Evolutionary conservation across 1,140 invertebrate species (phyloP).

Genomic region (Pemphigus obesinymphae): DNA sequence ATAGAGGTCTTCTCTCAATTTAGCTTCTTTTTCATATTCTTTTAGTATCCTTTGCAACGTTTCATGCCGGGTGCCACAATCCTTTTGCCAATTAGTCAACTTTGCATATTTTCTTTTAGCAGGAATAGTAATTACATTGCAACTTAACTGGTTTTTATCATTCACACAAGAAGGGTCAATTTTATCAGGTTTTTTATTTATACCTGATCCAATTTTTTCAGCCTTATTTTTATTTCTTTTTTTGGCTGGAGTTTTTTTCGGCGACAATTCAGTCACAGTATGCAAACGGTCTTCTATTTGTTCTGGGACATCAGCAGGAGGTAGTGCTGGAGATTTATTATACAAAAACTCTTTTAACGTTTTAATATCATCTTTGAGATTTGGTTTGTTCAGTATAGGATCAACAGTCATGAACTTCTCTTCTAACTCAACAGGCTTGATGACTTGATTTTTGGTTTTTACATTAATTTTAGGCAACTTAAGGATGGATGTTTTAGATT

Average conservation of each 20-base stretch:
- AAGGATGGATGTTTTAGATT: slow-evolving; percentile 42
- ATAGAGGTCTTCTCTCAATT: slow-evolving; percentile 50
- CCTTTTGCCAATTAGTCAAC: slow-evolving; percentile 46
- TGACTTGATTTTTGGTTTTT: slow-evolving; percentile 22
- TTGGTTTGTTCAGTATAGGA: background rate
- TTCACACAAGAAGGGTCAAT: background rate
- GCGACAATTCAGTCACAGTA: background rate
- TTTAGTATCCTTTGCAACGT: slow-evolving; percentile 47
- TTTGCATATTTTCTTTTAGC: slow-evolving; percentile 43
- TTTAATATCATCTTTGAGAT: background rate
- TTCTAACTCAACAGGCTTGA: slow-evolving; percentile 41
- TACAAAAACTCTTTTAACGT: background rate
- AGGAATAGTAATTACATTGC: slow-evolving; percentile 43
- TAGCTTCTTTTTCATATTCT: slow-evolving; percentile 44
- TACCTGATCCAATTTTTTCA: background rate
- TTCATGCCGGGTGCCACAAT: slow-evolving; percentile 47
- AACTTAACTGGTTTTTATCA: slow-evolving; percentile 21
- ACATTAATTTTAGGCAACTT: slow-evolving; percentile 32
- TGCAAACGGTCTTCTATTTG: background rate
- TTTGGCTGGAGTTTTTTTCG: slow-evolving; percentile 2
- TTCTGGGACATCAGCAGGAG: background rate
- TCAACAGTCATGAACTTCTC: background rate
- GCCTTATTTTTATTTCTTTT: slow-evolving; percentile 12
- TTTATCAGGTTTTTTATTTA: slow-evolving; percentile 16
- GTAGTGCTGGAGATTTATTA: slow-evolving; percentile 4